Evolutionary conservation across 2,888 invertebrate species (phyloP), one percentile per base, ranked within the genome.

Genomic region (Chalcosyrphus nemorum): DNA sequence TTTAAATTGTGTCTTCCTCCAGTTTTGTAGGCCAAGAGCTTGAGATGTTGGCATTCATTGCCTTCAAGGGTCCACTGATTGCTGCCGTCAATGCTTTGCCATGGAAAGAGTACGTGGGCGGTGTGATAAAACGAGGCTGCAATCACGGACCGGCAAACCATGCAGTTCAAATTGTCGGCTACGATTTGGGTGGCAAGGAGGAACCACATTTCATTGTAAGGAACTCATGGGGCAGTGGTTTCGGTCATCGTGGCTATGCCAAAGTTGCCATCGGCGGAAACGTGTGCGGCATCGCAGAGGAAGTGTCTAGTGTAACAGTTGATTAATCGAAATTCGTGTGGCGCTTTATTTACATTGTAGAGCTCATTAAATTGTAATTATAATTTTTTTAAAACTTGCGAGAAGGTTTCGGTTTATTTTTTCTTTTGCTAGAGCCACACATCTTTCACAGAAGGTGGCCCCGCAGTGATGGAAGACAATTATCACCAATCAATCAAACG

Each of bases 41-140:
- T 11, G 65, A 85, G 41, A 86, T 88, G 27, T 11, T 87, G 27
- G 52, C 57, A n/a, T 52, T 93, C 4, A 86, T 97, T 50, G 95
- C 94, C 4, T 92, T 91, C 11, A 94, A 95, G 89, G 97, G 97
- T 0, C 97, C 97, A 0, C 93, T 97, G 1, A 93, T 95, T 0
- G 96, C 94, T 0, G 95, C 96, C 0, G 95, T 97, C 0, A 97
- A 97, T 91, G 97, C 97, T 0, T 92, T 95, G 27, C 94, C 95
- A 0, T 97, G 97, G 97, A 96, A 97, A 91, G 94, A 96, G 91
- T 97, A 97, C 89, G 92, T 96, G 6, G 96, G 96, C 0, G 97
- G 97, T 0, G 93, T 97, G 35, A 95, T 97, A 88, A 95, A 96
- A 89, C 95, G 93, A 89, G 95, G 97, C 88, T 97, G 97, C 92